Evolutionary conservation across 2,888 invertebrate genomes (phyloP).

Genomic region (Agriopis aurantiaria): DNA sequence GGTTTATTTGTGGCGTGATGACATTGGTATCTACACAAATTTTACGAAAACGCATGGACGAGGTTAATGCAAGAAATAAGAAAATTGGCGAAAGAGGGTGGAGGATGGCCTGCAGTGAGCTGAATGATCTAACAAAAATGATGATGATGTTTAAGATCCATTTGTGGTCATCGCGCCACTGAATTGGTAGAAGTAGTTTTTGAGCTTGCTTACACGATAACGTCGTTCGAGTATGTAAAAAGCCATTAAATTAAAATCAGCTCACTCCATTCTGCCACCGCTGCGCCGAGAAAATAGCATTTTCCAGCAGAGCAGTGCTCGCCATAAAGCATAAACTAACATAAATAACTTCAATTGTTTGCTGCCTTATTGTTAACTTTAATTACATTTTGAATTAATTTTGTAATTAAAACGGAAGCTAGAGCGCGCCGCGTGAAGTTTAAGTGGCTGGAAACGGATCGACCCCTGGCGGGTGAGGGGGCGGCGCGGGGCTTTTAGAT

Average conservation of each 20-base stretch:
- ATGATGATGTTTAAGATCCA: no score
- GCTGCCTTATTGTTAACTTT: conserved; percentile 87
- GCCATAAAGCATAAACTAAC: conserved; percentile 86
- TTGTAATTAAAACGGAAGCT: conserved; percentile 88
- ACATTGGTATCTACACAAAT: no score
- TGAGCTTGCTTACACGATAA: background rate
- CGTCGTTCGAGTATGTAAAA: conserved; percentile 22
- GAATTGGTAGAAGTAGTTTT: no score
- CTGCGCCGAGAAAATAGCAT: conserved; percentile 63
- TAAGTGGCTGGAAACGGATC: conserved; percentile 86
- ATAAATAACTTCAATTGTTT: conserved; percentile 88
- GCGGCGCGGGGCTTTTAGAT: conserved; percentile 77
- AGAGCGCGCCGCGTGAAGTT: conserved; percentile 86
- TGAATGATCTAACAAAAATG: no score
- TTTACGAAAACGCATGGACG: no score
- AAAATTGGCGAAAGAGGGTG: no score
- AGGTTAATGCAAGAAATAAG: no score
- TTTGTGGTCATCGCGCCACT: no score
- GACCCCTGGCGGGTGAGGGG: conserved; percentile 72
- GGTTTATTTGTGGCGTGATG: no score
- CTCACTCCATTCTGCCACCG: conserved; percentile 27
- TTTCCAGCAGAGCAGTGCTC: conserved; percentile 67
- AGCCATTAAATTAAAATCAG: conserved; percentile 42
- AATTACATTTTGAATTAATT: conserved; percentile 88
- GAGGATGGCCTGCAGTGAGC: no score